These are phyloP conservation scores for Ploceus nigricollis DNA, from an alignment of 2,113 vertebrate species.

Conservation along the genomic window DNA sequence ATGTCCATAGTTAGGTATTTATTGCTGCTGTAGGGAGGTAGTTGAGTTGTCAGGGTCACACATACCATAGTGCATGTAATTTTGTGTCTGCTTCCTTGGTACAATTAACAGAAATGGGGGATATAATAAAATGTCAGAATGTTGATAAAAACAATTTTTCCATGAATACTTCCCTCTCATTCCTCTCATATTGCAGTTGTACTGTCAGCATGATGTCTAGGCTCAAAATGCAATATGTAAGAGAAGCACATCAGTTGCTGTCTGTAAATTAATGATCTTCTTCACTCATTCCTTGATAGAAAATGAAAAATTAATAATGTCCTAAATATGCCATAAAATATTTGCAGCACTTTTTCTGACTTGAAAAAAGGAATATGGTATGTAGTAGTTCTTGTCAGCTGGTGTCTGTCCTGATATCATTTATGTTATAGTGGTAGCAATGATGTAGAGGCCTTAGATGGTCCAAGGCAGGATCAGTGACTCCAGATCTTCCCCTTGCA, in stretches of 20 bases:
- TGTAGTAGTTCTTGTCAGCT: not conserved
- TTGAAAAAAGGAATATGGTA: not conserved
- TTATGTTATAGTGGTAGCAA: not conserved
- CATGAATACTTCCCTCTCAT: not conserved
- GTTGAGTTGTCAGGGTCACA: not conserved
- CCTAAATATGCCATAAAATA: constrained; percentile 33
- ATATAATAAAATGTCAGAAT: constrained; percentile 13
- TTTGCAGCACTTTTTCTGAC: not conserved
- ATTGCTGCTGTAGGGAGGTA: not conserved
- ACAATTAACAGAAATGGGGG: not conserved
- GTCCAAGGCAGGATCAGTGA: not conserved
- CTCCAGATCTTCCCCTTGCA: not conserved
- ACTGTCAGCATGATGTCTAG: not conserved
- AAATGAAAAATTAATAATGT: constrained; percentile 58
- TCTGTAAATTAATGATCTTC: constrained; percentile 48
- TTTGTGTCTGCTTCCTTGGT: not conserved
- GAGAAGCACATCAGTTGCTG: constrained; percentile 16
- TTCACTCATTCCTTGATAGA: constrained; percentile 28
- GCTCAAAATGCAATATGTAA: not conserved
- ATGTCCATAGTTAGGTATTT: not conserved
- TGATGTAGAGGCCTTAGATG: not conserved
- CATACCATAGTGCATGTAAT: not conserved
- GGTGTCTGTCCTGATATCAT: not conserved
- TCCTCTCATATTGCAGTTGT: not conserved
- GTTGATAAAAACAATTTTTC: constrained; percentile 5